A percentile compares a stretch with the other conserved stretches of the same genome.
phyloP scores from a whole-genome alignment of 2,888 invertebrate species.

The Agrochola macilenta region DNA sequence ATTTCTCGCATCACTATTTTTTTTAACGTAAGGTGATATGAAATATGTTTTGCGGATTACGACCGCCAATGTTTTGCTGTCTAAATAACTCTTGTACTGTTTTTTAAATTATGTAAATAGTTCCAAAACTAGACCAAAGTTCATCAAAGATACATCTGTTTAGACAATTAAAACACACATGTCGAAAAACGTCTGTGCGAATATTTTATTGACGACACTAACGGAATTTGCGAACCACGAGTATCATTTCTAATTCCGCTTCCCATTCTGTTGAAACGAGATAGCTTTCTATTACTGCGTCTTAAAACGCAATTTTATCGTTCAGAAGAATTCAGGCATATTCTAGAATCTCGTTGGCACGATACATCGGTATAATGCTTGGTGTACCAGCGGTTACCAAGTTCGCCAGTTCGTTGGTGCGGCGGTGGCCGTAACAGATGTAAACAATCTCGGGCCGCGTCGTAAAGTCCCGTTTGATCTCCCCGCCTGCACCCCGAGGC shows the following conservation, averaged over 20 bases:
- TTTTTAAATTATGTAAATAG: neutral
- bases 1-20: conserved; percentile 34
- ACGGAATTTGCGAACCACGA: conserved; percentile 11
- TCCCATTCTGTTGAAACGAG: neutral
- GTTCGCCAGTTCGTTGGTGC: conserved; percentile 78
- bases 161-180: conserved; percentile 51
- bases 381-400: conserved; percentile 86
- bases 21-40: conserved; percentile 35
- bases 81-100: neutral
- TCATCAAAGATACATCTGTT: conserved; percentile 46
- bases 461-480: conserved; percentile 90
- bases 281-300: neutral
- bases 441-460: conserved; percentile 89
- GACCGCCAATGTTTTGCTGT: neutral
- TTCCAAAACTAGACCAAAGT: conserved; percentile 40
- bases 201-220: conserved; percentile 20
- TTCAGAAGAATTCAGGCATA: conserved; percentile 44
- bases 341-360: conserved; percentile 50
- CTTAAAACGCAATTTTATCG: neutral
- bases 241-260: conserved; percentile 23
- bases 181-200: conserved; percentile 42
- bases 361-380: conserved; percentile 75
- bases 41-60: conserved; percentile 15
- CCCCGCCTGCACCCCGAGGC: conserved; percentile 77
- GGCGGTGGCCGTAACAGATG: conserved; percentile 88